Conservation (phyloP, 2,888 invertebrate genomes). For the Biston stratarius region DNA sequence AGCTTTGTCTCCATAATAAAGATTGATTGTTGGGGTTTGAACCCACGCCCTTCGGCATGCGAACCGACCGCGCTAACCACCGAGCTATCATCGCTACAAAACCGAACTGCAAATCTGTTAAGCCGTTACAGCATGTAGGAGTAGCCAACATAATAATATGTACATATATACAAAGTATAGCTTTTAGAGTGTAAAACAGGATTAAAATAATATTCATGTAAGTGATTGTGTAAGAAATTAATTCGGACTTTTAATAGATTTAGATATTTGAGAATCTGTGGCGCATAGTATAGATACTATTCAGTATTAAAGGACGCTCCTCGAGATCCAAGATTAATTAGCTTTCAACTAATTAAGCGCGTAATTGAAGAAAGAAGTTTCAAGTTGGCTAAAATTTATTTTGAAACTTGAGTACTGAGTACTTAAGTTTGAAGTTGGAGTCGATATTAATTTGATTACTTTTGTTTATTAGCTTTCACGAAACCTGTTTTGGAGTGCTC, state of each 20-base stretch:
- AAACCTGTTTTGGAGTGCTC: conserved; percentile 8
- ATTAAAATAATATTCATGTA: too few relatives aligned
- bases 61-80: too few relatives aligned
- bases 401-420: conserved; percentile 34
- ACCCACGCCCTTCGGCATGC: too few relatives aligned
- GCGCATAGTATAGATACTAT: conserved; percentile 24
- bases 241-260: neutral
- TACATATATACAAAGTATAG: too few relatives aligned
- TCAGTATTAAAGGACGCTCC: conserved; percentile 38
- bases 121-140: too few relatives aligned
- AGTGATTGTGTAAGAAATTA: too few relatives aligned
- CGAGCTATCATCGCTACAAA: too few relatives aligned
- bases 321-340: conserved; percentile 47
- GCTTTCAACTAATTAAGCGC: conserved; percentile 46
- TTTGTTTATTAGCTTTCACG: conserved; percentile 27
- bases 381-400: conserved; percentile 42
- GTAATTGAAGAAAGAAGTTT: conserved; percentile 45
- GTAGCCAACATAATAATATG: too few relatives aligned
- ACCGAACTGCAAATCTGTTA: too few relatives aligned
- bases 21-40: too few relatives aligned
- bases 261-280: conserved; percentile 13
- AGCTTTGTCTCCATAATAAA: too few relatives aligned
- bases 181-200: too few relatives aligned
- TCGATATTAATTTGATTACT: conserved; percentile 31
- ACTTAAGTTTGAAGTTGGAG: conserved; percentile 18